phyloP scores from a whole-genome alignment of 2,888 invertebrate genomes.

The Ischnura elegans region DNA sequence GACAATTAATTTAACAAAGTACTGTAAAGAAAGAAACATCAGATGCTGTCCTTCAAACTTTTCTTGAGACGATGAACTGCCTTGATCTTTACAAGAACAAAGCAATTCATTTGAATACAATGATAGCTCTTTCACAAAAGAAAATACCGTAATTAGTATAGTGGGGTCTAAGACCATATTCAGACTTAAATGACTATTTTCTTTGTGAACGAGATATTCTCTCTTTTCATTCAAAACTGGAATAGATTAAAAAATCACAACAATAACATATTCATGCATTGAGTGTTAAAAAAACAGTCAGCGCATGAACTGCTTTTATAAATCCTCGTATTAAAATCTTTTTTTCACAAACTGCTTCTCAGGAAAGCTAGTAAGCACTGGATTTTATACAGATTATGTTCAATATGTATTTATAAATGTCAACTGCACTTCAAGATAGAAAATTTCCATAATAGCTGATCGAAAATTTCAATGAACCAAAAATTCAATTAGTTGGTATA shows the following conservation, averaged over 20 bases:
- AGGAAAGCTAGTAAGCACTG: conserved; percentile 42
- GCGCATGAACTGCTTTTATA: conserved; percentile 46
- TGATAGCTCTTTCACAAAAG: background rate
- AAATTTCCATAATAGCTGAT: background rate
- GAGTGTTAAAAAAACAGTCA: conserved; percentile 46
- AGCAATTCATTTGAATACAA: conserved; percentile 17
- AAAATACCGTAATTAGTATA: background rate
- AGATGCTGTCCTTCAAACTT: background rate
- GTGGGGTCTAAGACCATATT: conserved; percentile 15
- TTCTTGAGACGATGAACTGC: background rate
- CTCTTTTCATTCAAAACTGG: conserved; percentile 38
- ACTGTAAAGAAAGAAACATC: conserved; percentile 18
- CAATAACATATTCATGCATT: conserved; percentile 39
- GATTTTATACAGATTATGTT: background rate
- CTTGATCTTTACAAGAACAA: conserved; percentile 32
- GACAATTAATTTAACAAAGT: conserved; percentile 32
- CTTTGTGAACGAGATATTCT: background rate
- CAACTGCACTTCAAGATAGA: background rate
- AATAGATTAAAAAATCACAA: conserved; percentile 40
- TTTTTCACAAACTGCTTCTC: conserved; percentile 33
- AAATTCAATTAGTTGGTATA: background rate
- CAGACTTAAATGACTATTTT: conserved; percentile 37
- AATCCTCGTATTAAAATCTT: conserved; percentile 57
- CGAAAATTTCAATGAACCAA: conserved; percentile 12
- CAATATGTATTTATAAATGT: conserved; percentile 12